These are phyloP conservation scores for Hydrozoanthus gracilis DNA, from an alignment of 92 coral and sea anemone genomes.

Conservation along the genomic window DNA sequence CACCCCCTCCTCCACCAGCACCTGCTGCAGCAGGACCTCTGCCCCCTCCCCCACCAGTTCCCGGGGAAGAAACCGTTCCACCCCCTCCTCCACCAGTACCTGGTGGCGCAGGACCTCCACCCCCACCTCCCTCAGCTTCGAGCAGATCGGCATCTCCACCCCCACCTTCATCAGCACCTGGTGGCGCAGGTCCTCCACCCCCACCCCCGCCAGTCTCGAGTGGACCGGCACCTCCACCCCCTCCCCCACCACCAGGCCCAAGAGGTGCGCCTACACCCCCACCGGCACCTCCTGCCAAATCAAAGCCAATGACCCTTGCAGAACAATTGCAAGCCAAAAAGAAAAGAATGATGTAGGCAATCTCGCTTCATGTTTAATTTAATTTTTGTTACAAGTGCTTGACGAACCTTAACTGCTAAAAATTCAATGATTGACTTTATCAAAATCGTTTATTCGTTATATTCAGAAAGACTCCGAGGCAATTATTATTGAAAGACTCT, in stretches of 20 bases:
- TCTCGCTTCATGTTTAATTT: no score
- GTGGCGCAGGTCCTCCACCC: not conserved
- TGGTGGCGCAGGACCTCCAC: not conserved
- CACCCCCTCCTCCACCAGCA: not conserved
- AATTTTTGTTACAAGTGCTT: no score
- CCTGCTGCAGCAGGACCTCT: not conserved
- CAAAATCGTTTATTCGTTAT: no score
- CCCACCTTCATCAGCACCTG: not conserved
- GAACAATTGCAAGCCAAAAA: slow-evolving; percentile 14
- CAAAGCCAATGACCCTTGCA: slow-evolving; percentile 38
- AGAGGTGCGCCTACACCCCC: not conserved
- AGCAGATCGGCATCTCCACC: not conserved
- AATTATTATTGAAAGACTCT: no score
- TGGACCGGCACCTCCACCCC: slow-evolving; percentile 9
- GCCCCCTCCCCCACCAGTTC: not conserved
- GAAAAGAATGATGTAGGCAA: not conserved
- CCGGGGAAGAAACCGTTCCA: no score
- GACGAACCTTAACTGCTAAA: no score
- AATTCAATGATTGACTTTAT: no score
- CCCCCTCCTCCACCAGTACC: not conserved
- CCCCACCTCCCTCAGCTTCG: not conserved
- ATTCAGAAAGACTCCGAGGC: no score
- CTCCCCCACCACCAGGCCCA: not conserved
- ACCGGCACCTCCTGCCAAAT: not conserved
- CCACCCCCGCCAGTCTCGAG: slow-evolving; percentile 1